Evolutionary conservation across 2,888 invertebrate genomes (phyloP), one percentile per base, ranked within the genome.

Genomic region (Diplazon laetatorius): DNA sequence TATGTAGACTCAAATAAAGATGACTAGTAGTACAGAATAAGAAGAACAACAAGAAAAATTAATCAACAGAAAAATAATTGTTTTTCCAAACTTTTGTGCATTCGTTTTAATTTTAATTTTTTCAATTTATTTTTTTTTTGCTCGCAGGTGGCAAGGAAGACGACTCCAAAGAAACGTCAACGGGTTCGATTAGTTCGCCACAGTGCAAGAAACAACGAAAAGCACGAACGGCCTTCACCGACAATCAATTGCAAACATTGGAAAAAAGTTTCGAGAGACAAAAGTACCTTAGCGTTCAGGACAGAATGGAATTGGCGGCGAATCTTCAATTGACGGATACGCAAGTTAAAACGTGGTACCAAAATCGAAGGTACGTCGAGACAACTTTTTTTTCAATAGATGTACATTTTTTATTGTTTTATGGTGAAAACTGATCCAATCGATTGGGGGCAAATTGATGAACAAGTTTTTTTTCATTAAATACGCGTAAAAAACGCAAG

Each of bases 321-420:
- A 97, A 97, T 92, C 93, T 99, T 86, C 97, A 97, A 87, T 94
- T 99, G 75, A 98, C 98, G 50, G 99, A 99, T 92, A 99, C 99
- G 65, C 99, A 99, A 93, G 99, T 99, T 90, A 99, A 99, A 92
- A 99, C 99, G 87, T 99, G 99, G 99, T 99, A 99, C 92, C 99
- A 99, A 92, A 99, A 99, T 91, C 93, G 99, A 93, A 95, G 99
- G 98, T 98, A 91, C 93, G 94, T 91, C 44, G 6, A 8, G 4
- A 35, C 8, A 35, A 48, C n/a, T 55, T 16, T 35, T 30, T n/a
- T 52, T 52, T 2, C 9, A 52, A 30, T 52, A 52, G n/a, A n/a
- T n/a, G n/a, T n/a, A n/a, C n/a, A n/a, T n/a, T n/a, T n/a, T n/a
- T n/a, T n/a, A n/a, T n/a, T n/a, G n/a, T n/a, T n/a, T n/a, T n/a